phyloP scores from a whole-genome alignment of 2,113 vertebrate genomes.

The Pteropus alecto region DNA sequence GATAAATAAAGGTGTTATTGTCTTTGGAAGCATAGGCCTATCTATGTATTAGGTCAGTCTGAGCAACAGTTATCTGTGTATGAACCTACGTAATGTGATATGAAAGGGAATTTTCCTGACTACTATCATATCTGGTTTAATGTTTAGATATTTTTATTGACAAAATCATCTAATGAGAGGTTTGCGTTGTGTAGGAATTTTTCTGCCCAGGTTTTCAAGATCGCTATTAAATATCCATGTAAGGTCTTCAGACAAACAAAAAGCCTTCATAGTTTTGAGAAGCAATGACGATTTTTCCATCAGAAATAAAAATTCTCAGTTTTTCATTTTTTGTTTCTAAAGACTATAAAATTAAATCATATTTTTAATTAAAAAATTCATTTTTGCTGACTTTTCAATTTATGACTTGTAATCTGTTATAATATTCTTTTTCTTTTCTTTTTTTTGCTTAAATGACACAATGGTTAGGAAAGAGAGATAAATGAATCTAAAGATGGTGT shows the following conservation, averaged over 20 bases:
- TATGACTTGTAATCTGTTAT: background rate
- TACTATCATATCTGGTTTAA: conserved; percentile 53
- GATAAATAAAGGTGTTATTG: conserved; percentile 38
- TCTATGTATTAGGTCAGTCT: background rate
- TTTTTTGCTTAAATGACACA: background rate
- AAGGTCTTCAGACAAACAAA: conserved; percentile 12
- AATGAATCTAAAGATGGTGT: background rate
- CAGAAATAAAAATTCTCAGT: conserved; percentile 24
- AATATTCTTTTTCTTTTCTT: background rate
- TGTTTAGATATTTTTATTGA: conserved; percentile 65
- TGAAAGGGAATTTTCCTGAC: conserved; percentile 63
- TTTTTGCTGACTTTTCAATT: background rate
- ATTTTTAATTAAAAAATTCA: background rate
- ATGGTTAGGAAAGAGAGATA: background rate
- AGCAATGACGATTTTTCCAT: background rate
- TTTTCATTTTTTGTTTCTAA: conserved; percentile 36
- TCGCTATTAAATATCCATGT: conserved; percentile 27
- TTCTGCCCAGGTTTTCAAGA: conserved; percentile 36
- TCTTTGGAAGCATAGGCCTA: conserved; percentile 42
- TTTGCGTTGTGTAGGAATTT: conserved; percentile 44
- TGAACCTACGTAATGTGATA: conserved; percentile 49
- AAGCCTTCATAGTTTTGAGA: conserved; percentile 26
- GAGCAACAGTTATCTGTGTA: background rate
- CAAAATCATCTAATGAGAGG: conserved; percentile 60
- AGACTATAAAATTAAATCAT: conserved; percentile 16